Conservation (phyloP, 1,140 invertebrate species). For the Lucilia sericata region DNA sequence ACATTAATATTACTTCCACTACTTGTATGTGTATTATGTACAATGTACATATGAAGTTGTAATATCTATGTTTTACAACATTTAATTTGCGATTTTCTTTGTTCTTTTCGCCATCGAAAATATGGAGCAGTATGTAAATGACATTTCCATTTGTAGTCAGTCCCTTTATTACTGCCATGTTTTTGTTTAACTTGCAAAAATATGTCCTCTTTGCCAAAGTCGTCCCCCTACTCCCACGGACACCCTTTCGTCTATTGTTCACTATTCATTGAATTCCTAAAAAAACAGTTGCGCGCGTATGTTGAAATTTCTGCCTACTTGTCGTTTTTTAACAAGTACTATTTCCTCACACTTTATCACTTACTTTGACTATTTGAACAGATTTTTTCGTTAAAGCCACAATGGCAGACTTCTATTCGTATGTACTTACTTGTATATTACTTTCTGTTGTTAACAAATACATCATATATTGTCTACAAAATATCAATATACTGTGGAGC, state of each 20-base stretch:
- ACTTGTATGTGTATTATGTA: background rate
- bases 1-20: background rate
- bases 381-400: background rate
- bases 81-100: background rate
- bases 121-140: constrained; percentile 22
- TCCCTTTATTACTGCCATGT: background rate
- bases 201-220: background rate
- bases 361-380: constrained; percentile 27
- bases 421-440: too few species aligned
- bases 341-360: background rate
- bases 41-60: background rate
- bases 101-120: constrained; percentile 1
- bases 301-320: background rate
- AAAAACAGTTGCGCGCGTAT: background rate
- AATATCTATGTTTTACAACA: background rate
- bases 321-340: background rate
- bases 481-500: too few species aligned
- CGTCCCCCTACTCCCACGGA: background rate
- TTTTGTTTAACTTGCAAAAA: background rate
- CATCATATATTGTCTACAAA: too few species aligned
- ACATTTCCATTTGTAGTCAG: background rate
- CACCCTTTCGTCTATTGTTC: background rate
- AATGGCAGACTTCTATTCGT: background rate
- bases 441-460: too few species aligned
- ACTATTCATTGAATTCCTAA: background rate